These are phyloP conservation scores for Odontothrips loti DNA, from an alignment of 2,888 invertebrate species.

Conservation along the genomic window DNA sequence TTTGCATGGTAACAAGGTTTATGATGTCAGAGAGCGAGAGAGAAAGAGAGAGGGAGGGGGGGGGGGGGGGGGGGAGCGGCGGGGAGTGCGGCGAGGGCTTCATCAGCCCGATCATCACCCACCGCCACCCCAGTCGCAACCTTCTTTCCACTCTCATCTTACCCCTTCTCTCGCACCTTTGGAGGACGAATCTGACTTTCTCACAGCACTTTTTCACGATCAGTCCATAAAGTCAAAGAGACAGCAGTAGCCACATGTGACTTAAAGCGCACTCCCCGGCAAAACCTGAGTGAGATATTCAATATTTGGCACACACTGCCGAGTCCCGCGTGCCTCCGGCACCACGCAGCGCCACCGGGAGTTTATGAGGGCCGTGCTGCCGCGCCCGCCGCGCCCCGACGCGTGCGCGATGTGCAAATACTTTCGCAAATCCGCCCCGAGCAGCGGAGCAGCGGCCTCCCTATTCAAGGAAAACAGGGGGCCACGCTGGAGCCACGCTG, in stretches of 20 bases:
- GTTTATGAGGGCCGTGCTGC: background rate
- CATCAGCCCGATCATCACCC: background rate
- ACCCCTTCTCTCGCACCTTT: too few relatives aligned
- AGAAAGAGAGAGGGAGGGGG: background rate
- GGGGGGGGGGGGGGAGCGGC: background rate
- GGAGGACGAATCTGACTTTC: too few relatives aligned
- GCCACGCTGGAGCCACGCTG: too few relatives aligned
- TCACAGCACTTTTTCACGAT: too few relatives aligned
- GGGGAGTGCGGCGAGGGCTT: background rate
- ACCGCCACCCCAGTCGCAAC: too few relatives aligned
- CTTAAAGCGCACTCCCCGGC: too few relatives aligned
- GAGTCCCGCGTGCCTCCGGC: background rate
- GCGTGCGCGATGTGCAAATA: conserved; percentile 5
- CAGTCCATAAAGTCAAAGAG: too few relatives aligned
- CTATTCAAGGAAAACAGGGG: too few relatives aligned
- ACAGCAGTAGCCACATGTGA: too few relatives aligned
- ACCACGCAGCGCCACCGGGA: background rate
- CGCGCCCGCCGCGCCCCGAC: background rate
- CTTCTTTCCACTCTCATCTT: too few relatives aligned
- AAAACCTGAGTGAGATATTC: too few relatives aligned
- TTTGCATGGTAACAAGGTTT: conserved; percentile 26
- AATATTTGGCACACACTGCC: background rate
- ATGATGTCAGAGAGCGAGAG: conserved; percentile 6
- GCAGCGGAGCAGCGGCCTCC: too few relatives aligned
- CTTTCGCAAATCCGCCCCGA: conserved; percentile 17